These are phyloP conservation scores for Spermophilus dauricus DNA, from an alignment of 2,113 vertebrate genomes.

Conservation along the genomic window DNA sequence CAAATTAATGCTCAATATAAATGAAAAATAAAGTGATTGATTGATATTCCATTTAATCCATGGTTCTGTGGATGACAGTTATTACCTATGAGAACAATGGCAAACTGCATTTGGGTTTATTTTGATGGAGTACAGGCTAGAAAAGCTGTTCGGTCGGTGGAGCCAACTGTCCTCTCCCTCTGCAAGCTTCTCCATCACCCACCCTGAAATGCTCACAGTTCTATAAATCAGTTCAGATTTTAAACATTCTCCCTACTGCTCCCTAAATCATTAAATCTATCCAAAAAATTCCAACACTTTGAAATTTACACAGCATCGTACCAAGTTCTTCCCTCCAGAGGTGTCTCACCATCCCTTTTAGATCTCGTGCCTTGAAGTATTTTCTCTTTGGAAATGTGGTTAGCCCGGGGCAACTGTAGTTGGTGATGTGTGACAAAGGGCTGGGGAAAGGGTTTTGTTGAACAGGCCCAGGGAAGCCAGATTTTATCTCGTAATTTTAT, in stretches of 20 bases:
- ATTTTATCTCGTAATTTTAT: neutral
- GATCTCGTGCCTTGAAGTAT: neutral
- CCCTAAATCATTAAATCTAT: neutral
- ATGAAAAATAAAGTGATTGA: too few relatives aligned
- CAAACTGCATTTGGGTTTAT: too few relatives aligned
- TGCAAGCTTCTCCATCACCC: too few relatives aligned
- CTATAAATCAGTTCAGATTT: neutral
- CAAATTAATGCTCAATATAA: too few relatives aligned
- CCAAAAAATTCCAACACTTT: neutral
- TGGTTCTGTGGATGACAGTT: too few relatives aligned
- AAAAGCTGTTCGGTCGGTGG: too few relatives aligned
- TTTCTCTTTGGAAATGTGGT: neutral
- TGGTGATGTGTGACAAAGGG: neutral
- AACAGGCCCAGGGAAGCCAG: neutral
- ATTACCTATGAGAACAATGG: too few relatives aligned
- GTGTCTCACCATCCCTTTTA: neutral
- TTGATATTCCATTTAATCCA: too few relatives aligned
- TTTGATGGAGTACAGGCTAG: too few relatives aligned
- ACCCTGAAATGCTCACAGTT: neutral
- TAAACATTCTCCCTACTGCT: neutral
- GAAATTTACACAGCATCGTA: neutral
- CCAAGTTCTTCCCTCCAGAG: neutral
- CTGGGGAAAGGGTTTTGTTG: neutral
- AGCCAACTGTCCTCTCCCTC: too few relatives aligned
- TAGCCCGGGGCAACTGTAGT: neutral